phyloP scores from a whole-genome alignment of 1,140 invertebrate species.

The Drosophila novamexicana region DNA sequence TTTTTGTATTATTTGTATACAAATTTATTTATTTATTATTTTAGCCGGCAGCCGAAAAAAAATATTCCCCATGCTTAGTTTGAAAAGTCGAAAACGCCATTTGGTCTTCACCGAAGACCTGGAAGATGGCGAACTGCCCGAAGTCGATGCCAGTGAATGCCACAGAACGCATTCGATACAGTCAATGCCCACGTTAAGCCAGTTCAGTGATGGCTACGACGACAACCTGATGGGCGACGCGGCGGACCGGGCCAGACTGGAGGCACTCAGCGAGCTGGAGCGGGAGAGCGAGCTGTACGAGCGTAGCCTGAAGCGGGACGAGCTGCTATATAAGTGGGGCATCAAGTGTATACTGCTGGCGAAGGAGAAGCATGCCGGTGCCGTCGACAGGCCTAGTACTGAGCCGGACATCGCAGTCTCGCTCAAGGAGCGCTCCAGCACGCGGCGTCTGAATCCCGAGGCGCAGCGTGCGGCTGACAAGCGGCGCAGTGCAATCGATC shows the following conservation, averaged over 20 bases:
- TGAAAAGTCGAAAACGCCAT: slow-evolving; percentile 90
- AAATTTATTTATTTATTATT: background rate
- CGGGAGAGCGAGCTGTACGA: slow-evolving; percentile 91
- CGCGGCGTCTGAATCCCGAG: slow-evolving; percentile 4
- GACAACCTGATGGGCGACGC: slow-evolving; percentile 98
- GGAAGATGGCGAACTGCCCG: slow-evolving; percentile 32
- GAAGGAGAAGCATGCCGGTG: background rate
- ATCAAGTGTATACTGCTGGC: slow-evolving; percentile 10
- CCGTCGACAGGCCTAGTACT: background rate
- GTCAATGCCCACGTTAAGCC: background rate
- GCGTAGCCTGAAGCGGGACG: slow-evolving; percentile 11
- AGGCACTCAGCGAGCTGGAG: slow-evolving; percentile 97
- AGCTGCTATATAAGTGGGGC: slow-evolving; percentile 10
- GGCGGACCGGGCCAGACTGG: slow-evolving; percentile 93
- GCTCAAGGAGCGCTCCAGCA: slow-evolving; percentile 21
- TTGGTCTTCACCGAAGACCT: slow-evolving; percentile 59
- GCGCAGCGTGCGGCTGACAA: slow-evolving; percentile 10
- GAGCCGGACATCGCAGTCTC: background rate
- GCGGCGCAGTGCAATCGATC: slow-evolving; percentile 26
- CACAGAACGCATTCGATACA: background rate
- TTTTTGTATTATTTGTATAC: background rate
- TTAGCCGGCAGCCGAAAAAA: background rate
- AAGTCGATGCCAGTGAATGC: background rate
- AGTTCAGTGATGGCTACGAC: slow-evolving; percentile 89
- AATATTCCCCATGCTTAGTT: slow-evolving; percentile 67